Evolutionary conservation across 2,797 vertebrate species (phyloP).

Genomic region (Tympanoctomys barrerae): DNA sequence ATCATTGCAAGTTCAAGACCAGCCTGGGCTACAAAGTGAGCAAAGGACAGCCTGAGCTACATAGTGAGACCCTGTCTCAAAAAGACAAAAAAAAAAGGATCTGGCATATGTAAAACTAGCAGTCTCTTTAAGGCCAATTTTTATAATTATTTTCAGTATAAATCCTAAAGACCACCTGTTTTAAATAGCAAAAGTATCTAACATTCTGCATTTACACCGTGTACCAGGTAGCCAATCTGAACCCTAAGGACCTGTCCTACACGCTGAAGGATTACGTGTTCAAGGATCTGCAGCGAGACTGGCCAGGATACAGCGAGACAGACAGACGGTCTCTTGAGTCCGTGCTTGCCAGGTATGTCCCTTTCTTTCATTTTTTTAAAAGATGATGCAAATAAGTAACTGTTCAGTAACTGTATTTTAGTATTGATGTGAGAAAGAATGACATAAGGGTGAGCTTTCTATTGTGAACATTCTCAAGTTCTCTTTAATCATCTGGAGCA

Average conservation of each 20-base stretch:
- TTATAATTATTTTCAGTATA: slow-evolving; percentile 48
- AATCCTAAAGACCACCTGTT: slow-evolving; percentile 40
- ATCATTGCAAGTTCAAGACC: too few relatives aligned
- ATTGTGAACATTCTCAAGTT: slow-evolving; percentile 56
- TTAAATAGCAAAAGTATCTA: slow-evolving; percentile 30
- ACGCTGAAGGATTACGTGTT: slow-evolving; percentile 94
- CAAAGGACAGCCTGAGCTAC: too few relatives aligned
- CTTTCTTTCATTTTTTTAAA: slow-evolving; percentile 21
- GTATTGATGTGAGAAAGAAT: slow-evolving; percentile 20
- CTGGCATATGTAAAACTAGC: slow-evolving; percentile 25
- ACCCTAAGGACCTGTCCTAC: slow-evolving; percentile 95
- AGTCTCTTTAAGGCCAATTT: background rate
- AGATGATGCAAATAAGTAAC: slow-evolving; percentile 21
- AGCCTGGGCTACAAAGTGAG: too few relatives aligned
- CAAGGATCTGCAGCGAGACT: slow-evolving; percentile 94
- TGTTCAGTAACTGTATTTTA: slow-evolving; percentile 50
- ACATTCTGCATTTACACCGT: slow-evolving; percentile 65
- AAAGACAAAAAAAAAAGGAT: background rate
- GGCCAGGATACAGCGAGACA: slow-evolving; percentile 94
- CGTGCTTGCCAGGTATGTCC: slow-evolving; percentile 92
- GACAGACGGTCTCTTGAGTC: slow-evolving; percentile 92
- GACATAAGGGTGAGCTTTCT: slow-evolving; percentile 48
- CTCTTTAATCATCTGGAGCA: slow-evolving; percentile 75
- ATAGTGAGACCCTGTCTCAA: too few relatives aligned
- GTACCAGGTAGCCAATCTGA: slow-evolving; percentile 93